phyloP scores from a whole-genome alignment of 2,888 invertebrate species.

The Agriotes lineatus region DNA sequence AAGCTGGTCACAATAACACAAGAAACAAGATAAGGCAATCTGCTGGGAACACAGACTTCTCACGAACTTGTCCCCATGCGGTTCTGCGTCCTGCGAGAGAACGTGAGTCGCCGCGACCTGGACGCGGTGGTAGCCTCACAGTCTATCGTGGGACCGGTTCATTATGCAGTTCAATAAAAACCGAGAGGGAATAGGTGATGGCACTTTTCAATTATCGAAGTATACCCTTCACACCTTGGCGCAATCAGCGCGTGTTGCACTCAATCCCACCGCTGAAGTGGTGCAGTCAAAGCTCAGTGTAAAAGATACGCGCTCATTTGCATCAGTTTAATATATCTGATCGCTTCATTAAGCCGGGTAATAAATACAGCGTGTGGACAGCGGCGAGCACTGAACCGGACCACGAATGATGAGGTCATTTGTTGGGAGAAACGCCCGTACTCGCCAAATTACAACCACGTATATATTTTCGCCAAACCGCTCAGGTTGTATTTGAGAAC shows the following conservation, averaged over 20 bases:
- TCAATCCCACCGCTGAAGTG: conserved; percentile 26
- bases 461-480: conserved; percentile 40
- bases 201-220: conserved; percentile 42
- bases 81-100: conserved; percentile 25
- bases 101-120: neutral
- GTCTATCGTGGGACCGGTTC: conserved; percentile 53
- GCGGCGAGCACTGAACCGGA: conserved; percentile 44
- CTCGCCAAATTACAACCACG: conserved; percentile 43
- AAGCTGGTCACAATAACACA: conserved; percentile 59
- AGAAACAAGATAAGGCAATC: conserved; percentile 61
- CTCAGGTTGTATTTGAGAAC: conserved; percentile 25
- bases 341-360: conserved; percentile 52
- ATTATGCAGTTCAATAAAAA: conserved; percentile 54
- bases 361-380: conserved; percentile 50
- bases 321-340: conserved; percentile 52
- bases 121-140: conserved; percentile 30
- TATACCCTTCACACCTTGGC: conserved; percentile 38
- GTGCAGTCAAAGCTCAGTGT: conserved; percentile 29
- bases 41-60: conserved; percentile 56
- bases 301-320: conserved; percentile 46
- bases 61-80: conserved; percentile 56
- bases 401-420: conserved; percentile 51
- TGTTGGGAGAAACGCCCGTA: conserved; percentile 46
- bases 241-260: conserved; percentile 31
- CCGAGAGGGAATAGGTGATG: conserved; percentile 48